These are phyloP conservation scores for Priocnemis perturbator DNA, from an alignment of 2,888 invertebrate species.

Conservation along the genomic window DNA sequence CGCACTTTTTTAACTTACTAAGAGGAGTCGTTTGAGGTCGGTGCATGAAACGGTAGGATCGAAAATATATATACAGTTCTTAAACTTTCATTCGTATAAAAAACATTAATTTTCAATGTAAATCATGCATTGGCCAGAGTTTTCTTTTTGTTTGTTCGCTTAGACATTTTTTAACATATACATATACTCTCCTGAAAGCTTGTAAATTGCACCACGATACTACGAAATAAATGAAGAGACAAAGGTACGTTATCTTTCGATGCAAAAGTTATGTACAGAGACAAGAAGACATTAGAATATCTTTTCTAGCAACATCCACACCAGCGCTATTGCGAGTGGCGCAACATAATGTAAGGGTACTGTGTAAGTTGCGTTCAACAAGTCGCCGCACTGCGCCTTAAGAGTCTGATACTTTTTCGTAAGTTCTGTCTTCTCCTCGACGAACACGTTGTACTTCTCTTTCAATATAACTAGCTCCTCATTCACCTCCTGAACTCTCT, in stretches of 20 bases:
- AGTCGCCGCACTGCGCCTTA: slow-evolving; percentile 79
- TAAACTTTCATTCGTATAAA: slow-evolving; percentile 52
- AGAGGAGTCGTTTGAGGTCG: slow-evolving; percentile 19
- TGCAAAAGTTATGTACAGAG: slow-evolving; percentile 43
- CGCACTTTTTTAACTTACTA: slow-evolving; percentile 24
- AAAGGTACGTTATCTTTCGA: slow-evolving; percentile 29
- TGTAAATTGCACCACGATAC: slow-evolving; percentile 26
- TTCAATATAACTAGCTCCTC: slow-evolving; percentile 86
- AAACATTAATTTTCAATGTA: slow-evolving; percentile 48
- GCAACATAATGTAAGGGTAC: slow-evolving; percentile 79
- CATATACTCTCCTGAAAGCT: too few relatives aligned
- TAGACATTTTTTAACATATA: slow-evolving; percentile 21
- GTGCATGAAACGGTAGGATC: background rate
- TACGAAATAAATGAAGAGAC: slow-evolving; percentile 27
- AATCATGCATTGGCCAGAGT: slow-evolving; percentile 34
- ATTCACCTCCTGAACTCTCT: slow-evolving; percentile 81
- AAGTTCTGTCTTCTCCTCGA: slow-evolving; percentile 80
- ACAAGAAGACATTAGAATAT: slow-evolving; percentile 64
- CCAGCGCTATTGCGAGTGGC: slow-evolving; percentile 78
- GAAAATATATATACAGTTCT: slow-evolving; percentile 45
- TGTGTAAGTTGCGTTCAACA: slow-evolving; percentile 79
- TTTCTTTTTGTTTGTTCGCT: slow-evolving; percentile 19
- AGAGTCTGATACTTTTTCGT: slow-evolving; percentile 79
- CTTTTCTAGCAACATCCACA: slow-evolving; percentile 79
- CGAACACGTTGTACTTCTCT: slow-evolving; percentile 82